These are phyloP conservation scores for Brassicogethes aeneus DNA, from an alignment of 2,888 invertebrate species.

Conservation along the genomic window DNA sequence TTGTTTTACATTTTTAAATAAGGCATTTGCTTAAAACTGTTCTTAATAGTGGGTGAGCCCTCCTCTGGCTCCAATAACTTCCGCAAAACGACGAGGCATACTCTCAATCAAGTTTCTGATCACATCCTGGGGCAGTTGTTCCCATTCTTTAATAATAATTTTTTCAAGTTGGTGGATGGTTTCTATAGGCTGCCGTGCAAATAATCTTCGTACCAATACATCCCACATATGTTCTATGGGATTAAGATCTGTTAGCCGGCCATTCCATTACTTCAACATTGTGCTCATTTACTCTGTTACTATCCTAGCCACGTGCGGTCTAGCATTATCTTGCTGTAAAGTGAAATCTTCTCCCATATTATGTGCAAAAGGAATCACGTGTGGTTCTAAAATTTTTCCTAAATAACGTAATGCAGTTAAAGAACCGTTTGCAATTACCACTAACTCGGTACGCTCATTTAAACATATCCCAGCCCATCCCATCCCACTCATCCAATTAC, in stretches of 20 bases:
- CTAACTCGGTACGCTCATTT: not conserved
- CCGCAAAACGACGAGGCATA: not conserved
- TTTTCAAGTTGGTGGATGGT: not conserved
- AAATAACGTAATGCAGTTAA: not conserved
- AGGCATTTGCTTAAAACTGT: too few species aligned
- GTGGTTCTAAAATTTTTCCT: not conserved
- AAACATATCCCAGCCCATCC: not conserved
- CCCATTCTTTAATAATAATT: not conserved
- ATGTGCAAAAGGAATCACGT: not conserved
- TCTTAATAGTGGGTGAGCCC: not conserved
- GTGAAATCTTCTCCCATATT: not conserved
- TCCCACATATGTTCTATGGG: not conserved
- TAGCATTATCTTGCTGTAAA: not conserved
- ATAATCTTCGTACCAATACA: not conserved
- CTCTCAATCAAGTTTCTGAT: not conserved
- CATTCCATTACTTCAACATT: not conserved
- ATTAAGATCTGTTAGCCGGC: not conserved
- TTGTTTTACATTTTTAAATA: too few species aligned
- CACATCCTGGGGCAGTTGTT: not conserved
- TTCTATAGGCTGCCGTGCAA: not conserved
- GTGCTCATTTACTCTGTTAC: not conserved
- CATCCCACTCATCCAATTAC: too few species aligned
- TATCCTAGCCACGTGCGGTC: not conserved
- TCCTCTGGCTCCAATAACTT: not conserved
- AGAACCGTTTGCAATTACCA: not conserved